Conservation (phyloP, 2,888 invertebrate genomes). For the Macaria liturata region DNA sequence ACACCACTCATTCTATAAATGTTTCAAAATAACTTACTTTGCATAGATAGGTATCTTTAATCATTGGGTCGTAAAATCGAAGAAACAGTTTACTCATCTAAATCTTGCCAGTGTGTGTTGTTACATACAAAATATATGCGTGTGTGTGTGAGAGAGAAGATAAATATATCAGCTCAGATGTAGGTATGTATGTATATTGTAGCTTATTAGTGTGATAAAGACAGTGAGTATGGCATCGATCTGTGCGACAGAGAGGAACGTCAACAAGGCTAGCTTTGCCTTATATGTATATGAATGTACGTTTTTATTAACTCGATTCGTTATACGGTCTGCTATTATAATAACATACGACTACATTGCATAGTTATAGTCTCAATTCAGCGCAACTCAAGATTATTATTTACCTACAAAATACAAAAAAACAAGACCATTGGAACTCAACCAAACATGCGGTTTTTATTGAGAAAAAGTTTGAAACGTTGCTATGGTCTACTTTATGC, state of each 20-base stretch:
- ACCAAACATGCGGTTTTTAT: too few relatives aligned
- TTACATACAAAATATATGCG: constrained; percentile 43
- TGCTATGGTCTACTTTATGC: too few relatives aligned
- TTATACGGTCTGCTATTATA: constrained; percentile 75
- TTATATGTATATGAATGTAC: constrained; percentile 77
- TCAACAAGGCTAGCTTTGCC: constrained; percentile 79
- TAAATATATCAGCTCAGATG: constrained; percentile 2
- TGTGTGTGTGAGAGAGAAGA: constrained; percentile 45
- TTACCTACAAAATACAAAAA: too few relatives aligned
- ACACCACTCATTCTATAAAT: constrained; percentile 24
- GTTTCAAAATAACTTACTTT: constrained; percentile 73
- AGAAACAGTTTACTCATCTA: constrained; percentile 80
- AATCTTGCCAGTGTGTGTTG: constrained; percentile 61
- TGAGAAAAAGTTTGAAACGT: too few relatives aligned
- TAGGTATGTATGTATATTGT: constrained; percentile 50
- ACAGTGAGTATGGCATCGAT: constrained; percentile 53
- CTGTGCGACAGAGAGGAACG: constrained; percentile 63
- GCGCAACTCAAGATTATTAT: constrained; percentile 53
- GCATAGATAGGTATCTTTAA: constrained; percentile 76
- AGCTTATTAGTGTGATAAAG: constrained; percentile 75
- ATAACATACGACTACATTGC: constrained; percentile 66
- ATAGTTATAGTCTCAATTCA: constrained; percentile 58
- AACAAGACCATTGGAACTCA: too few relatives aligned
- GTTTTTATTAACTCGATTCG: constrained; percentile 80
- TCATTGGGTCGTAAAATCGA: constrained; percentile 79